These are phyloP conservation scores for Myotis myotis DNA, from an alignment of 2,797 vertebrate genomes.

Conservation along the genomic window DNA sequence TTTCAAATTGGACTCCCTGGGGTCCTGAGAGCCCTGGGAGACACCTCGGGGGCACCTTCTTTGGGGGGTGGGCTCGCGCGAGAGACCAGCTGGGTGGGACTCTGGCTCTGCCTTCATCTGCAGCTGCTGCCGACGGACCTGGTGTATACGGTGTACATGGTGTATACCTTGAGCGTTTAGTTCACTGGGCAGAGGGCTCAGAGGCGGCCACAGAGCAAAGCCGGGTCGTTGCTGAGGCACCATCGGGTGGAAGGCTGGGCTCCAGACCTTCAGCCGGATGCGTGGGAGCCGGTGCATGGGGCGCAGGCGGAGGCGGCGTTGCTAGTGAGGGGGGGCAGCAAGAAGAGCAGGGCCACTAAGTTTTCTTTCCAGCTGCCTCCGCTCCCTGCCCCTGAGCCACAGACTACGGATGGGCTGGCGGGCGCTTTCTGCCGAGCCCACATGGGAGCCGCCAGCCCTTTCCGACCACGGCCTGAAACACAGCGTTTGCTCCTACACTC, in stretches of 20 bases:
- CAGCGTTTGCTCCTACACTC: constrained; percentile 74
- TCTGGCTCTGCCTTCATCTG: background rate
- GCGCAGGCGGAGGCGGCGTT: background rate
- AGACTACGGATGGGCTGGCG: background rate
- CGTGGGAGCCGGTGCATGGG: too few relatives aligned
- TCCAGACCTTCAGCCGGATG: background rate
- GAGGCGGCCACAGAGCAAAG: background rate
- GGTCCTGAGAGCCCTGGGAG: background rate
- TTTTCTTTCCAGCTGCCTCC: background rate
- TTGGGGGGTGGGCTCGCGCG: background rate
- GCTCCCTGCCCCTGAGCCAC: constrained; percentile 46
- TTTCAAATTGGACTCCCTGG: background rate
- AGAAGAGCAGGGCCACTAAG: background rate
- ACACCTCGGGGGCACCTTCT: background rate
- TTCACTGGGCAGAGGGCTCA: background rate
- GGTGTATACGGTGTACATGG: background rate
- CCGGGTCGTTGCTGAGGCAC: background rate
- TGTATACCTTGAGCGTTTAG: background rate
- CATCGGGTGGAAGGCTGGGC: background rate
- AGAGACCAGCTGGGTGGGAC: background rate
- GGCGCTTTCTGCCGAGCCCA: constrained; percentile 66
- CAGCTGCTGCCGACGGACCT: background rate
- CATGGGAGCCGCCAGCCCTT: constrained; percentile 73
- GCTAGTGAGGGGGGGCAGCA: background rate
- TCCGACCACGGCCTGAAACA: constrained; percentile 55